A percentile compares a stretch with the other conserved stretches of the same genome.
Evolutionary conservation across 1,140 invertebrate genomes (phyloP).

Genomic region (Leptinotarsa defecta): DNA sequence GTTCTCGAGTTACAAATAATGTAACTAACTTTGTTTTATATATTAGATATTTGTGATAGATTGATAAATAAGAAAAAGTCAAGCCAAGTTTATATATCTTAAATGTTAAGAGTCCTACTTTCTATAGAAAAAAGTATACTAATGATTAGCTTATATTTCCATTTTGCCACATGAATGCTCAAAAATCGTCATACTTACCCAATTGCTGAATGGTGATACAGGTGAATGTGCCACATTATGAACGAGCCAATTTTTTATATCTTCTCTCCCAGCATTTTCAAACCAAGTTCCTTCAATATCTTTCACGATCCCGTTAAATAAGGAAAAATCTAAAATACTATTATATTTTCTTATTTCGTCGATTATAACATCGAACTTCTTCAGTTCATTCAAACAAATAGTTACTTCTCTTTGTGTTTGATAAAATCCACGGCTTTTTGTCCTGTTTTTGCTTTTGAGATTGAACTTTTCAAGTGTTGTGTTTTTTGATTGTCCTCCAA

Average conservation of each 20-base stretch:
- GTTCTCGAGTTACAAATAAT: too few species aligned
- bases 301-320: not conserved
- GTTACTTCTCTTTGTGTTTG: not conserved
- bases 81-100: too few species aligned
- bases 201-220: too few species aligned
- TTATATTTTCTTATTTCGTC: not conserved
- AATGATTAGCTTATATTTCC: too few species aligned
- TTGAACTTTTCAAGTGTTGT: constrained; percentile 61
- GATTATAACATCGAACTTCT: not conserved
- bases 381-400: not conserved
- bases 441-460: constrained; percentile 42
- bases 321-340: not conserved
- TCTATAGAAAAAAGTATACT: too few species aligned
- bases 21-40: too few species aligned
- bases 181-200: too few species aligned
- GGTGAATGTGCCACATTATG: not conserved
- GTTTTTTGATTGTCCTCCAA: constrained; percentile 74
- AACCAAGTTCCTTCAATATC: not conserved
- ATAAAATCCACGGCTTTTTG: not conserved
- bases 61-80: too few species aligned
- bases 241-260: not conserved
- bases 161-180: too few species aligned
- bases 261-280: not conserved
- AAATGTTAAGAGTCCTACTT: too few species aligned
- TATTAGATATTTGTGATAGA: too few species aligned